phyloP scores from a whole-genome alignment of 2,113 vertebrate genomes.

The Notarius lentiginosus region DNA sequence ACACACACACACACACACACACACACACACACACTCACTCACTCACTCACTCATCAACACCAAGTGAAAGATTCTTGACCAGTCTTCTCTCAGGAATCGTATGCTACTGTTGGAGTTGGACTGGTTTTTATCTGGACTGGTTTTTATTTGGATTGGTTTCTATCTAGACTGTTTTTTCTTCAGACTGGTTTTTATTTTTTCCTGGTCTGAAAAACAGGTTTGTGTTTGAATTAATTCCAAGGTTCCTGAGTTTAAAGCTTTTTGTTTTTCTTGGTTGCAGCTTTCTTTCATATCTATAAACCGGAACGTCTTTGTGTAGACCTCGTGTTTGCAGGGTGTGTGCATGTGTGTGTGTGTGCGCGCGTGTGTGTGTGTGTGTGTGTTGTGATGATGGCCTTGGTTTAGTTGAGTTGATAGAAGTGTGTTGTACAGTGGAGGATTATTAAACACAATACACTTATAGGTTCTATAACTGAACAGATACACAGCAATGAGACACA shows the following conservation, averaged over 20 bases:
- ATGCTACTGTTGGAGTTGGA: not conserved
- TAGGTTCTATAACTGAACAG: not conserved
- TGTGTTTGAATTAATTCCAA: not conserved
- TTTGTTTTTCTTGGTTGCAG: not conserved
- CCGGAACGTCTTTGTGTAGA: not conserved
- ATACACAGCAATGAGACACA: too few species aligned
- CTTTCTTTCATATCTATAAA: not conserved
- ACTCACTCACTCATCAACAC: not conserved
- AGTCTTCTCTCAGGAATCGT: not conserved
- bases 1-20: not conserved
- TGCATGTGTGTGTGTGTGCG: not conserved
- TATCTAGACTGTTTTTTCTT: too few species aligned
- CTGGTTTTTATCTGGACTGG: too few species aligned
- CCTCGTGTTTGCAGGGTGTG: not conserved
- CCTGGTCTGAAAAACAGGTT: not conserved
- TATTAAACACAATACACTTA: not conserved
- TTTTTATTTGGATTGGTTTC: too few species aligned
- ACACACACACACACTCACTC: not conserved
- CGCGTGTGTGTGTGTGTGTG: not conserved
- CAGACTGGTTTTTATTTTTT: not conserved
- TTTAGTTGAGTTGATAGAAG: not conserved
- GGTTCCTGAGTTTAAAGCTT: not conserved
- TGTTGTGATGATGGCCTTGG: not conserved
- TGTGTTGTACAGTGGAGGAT: not conserved
- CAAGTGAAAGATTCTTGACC: not conserved